Conservation (phyloP, 1,140 invertebrate species). For the Paraescarpia echinospica region DNA sequence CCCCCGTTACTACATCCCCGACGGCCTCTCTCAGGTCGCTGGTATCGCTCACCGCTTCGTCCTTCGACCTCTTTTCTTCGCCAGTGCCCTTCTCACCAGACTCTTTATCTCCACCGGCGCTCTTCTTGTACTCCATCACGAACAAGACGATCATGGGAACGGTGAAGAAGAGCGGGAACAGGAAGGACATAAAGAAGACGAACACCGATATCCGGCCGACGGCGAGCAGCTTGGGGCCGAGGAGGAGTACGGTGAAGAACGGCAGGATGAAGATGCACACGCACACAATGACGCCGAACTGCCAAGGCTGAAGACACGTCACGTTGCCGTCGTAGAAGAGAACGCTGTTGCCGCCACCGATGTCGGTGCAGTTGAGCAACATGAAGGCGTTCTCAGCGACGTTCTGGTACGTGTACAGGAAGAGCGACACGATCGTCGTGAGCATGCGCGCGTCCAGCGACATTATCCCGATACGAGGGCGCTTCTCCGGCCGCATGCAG, state of each 20-base stretch:
- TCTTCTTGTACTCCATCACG: neutral
- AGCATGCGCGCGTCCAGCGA: neutral
- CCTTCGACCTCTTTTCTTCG: neutral
- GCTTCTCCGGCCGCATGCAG: neutral
- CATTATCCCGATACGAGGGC: neutral
- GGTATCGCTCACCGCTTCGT: neutral
- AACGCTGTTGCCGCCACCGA: neutral
- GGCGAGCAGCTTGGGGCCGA: conserved; percentile 12
- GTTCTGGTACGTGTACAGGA: conserved; percentile 18
- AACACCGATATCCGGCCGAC: neutral
- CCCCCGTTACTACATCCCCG: neutral
- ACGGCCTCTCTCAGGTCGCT: conserved; percentile 6
- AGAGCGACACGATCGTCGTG: neutral
- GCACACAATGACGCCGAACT: conserved; percentile 11
- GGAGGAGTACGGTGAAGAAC: conserved; percentile 17
- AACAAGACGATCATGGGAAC: conserved; percentile 7
- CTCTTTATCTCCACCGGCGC: neutral
- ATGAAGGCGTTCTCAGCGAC: neutral
- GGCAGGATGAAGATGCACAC: neutral
- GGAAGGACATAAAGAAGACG: neutral
- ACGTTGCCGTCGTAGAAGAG: conserved; percentile 17
- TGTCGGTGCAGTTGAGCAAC: conserved; percentile 8
- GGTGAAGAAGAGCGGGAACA: conserved; percentile 9
- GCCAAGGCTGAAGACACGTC: conserved; percentile 11
- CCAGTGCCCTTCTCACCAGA: neutral